Evolutionary conservation across 2,113 vertebrate genomes (phyloP).

Genomic region (Tupaia tana): DNA sequence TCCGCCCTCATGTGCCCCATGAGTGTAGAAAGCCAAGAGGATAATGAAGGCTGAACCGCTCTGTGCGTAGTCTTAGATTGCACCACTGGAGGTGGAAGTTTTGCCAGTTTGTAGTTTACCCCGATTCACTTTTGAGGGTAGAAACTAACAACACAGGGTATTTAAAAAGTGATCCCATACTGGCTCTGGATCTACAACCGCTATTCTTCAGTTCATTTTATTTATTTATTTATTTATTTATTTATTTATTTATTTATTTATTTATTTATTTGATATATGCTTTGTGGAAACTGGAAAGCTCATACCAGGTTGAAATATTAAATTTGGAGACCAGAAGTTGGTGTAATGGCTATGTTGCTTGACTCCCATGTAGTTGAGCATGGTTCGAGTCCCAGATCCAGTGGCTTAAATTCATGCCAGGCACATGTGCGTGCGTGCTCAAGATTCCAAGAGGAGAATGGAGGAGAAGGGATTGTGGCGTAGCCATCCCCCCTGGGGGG

Average conservation of each 20-base stretch:
- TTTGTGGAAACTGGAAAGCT: slow-evolving; percentile 15
- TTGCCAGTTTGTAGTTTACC: not conserved
- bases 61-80: not conserved
- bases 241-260: too few relatives aligned
- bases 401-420: too few relatives aligned
- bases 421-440: too few relatives aligned
- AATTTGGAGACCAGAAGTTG: not conserved
- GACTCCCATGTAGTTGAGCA: too few relatives aligned
- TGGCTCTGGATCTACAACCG: not conserved
- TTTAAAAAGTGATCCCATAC: not conserved
- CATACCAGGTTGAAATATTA: slow-evolving; percentile 19
- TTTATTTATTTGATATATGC: not conserved
- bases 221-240: too few relatives aligned
- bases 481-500: too few relatives aligned
- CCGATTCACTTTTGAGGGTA: not conserved
- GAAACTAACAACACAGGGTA: not conserved
- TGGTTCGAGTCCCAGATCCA: too few relatives aligned
- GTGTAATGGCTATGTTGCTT: too few relatives aligned
- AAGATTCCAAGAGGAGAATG: too few relatives aligned
- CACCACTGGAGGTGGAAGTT: not conserved
- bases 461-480: too few relatives aligned
- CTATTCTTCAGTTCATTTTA: not conserved
- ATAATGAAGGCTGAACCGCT: not conserved
- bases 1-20: not conserved
- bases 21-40: not conserved